phyloP scores from a whole-genome alignment of 1,140 invertebrate genomes.

The Palaemon carinicauda region DNA sequence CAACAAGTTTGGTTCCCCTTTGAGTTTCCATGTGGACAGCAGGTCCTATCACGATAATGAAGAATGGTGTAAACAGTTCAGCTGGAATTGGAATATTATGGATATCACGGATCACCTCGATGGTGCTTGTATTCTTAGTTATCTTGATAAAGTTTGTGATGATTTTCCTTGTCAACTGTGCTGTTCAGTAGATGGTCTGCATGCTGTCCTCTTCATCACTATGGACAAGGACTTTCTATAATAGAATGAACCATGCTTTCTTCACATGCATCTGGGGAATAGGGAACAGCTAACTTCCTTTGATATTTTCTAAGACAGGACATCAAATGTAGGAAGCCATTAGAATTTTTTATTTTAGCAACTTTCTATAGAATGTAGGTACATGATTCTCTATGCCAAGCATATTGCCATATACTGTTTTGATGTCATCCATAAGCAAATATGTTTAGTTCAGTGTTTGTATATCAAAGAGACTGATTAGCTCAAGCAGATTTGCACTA shows the following conservation, averaged over 20 bases:
- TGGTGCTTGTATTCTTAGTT: not conserved
- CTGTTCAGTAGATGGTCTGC: conserved; percentile 27
- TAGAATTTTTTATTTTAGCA: conserved; percentile 18
- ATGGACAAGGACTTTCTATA: conserved; percentile 2
- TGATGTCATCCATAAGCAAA: not conserved
- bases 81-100: conserved; percentile 26
- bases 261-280: conserved; percentile 10
- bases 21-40: conserved; percentile 4
- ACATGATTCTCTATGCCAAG: conserved; percentile 27
- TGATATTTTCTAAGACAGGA: not conserved
- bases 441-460: conserved; percentile 13
- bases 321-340: not conserved
- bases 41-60: conserved; percentile 13
- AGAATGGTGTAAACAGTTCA: conserved; percentile 22
- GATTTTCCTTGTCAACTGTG: not conserved
- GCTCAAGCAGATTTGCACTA: conserved; percentile 21
- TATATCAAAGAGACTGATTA: conserved; percentile 34
- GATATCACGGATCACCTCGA: not conserved
- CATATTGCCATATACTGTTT: conserved; percentile 18
- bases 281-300: conserved; percentile 21
- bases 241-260: too few relatives aligned
- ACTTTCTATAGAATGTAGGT: too few relatives aligned
- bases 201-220: not conserved
- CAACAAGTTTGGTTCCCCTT: too few relatives aligned
- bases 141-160: not conserved